Conservation (phyloP, 2,888 invertebrate genomes). For the Rotaria macrura region DNA sequence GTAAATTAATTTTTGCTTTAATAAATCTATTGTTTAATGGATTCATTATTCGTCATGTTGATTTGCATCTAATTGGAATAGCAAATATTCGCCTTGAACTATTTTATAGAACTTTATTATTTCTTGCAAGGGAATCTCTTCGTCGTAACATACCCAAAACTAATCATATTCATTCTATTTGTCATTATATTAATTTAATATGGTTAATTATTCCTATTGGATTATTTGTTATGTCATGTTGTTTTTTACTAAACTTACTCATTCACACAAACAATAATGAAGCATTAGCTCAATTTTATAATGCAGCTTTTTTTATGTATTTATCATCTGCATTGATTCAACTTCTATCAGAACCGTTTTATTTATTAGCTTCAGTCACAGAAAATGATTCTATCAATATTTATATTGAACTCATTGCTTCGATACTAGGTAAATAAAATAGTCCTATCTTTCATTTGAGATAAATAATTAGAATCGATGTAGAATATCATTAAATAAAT, state of each 20-base stretch:
- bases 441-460: too few species aligned
- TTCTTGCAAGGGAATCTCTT: constrained; percentile 80
- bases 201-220: constrained; percentile 80
- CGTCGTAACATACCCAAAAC: constrained; percentile 59
- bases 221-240: constrained; percentile 59
- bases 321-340: constrained; percentile 75
- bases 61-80: constrained; percentile 78
- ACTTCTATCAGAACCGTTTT: constrained; percentile 69
- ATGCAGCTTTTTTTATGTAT: constrained; percentile 58
- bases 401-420: background rate
- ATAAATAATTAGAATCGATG: too few species aligned
- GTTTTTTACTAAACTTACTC: constrained; percentile 73
- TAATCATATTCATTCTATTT: constrained; percentile 21
- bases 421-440: too few species aligned
- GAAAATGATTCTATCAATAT: background rate
- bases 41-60: too few species aligned
- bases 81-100: constrained; percentile 69
- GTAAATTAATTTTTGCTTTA: too few species aligned
- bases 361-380: constrained; percentile 52
- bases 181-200: constrained; percentile 60
- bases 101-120: constrained; percentile 78
- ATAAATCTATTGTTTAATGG: too few species aligned
- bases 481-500: too few species aligned
- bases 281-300: constrained; percentile 41
- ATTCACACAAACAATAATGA: constrained; percentile 62